Conservation (phyloP, 2,113 vertebrate genomes). For the Gymnocephalus cernua region DNA sequence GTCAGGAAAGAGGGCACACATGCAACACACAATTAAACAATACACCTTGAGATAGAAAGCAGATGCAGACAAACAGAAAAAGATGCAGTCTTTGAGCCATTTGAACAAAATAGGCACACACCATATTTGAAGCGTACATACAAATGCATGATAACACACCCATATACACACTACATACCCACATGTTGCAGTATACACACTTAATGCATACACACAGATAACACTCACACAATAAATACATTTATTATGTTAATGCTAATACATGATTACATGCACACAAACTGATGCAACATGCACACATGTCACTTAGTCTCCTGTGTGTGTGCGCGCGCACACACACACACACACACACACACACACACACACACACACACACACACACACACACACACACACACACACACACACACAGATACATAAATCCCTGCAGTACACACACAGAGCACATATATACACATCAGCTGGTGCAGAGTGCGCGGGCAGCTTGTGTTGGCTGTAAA, state of each 20-base stretch:
- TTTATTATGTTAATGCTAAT: slow-evolving; percentile 5
- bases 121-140: neutral
- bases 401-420: neutral
- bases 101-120: neutral
- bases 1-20: slow-evolving; percentile 28
- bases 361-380: slow-evolving; percentile 13
- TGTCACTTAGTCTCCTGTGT: neutral
- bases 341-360: slow-evolving; percentile 14
- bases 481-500: slow-evolving; percentile 86
- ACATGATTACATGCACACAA: slow-evolving; percentile 4
- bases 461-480: slow-evolving; percentile 54
- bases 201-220: slow-evolving; percentile 13
- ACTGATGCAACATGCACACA: neutral
- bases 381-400: slow-evolving; percentile 19
- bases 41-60: slow-evolving; percentile 25
- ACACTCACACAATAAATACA: neutral
- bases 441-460: slow-evolving; percentile 55
- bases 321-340: neutral
- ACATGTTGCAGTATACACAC: neutral
- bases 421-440: slow-evolving; percentile 29
- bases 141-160: neutral
- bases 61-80: slow-evolving; percentile 34
- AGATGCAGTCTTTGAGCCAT: slow-evolving; percentile 22
- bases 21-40: slow-evolving; percentile 41
- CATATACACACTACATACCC: neutral